Base-by-base conservation (phyloP, 2,797 vertebrate species). In the Coregonus suidteri region DNA sequence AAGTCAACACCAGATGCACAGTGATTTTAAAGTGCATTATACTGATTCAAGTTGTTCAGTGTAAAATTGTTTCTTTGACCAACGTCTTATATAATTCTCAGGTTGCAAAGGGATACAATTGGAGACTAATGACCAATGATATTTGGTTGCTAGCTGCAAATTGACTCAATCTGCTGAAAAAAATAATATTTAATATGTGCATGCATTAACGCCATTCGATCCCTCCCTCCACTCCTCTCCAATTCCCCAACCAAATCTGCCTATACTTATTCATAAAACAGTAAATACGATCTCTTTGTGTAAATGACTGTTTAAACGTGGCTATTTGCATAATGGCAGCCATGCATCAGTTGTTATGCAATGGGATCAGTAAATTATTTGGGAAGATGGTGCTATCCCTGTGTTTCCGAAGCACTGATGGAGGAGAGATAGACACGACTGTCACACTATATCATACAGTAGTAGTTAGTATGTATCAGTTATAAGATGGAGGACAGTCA, bases 271-370 rank as follows among this genome's bases (percentile, higher is more conserved):
- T 81, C 86, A 75, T 16, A 67, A 88, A 86, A 91, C 83, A 82
- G 86, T 90, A 89, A 91, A 91, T 88, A 90, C 86, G 90, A 88
- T 75, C 83, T 86, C 81, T 81, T 75, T 82, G 84, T 91, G 85
- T 83, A 84, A 90, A 86, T 77, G 77, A 73, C 82, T 81, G 25
- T 25, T 25, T 25, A 80, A 89, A 87, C 78, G 82, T 81, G 84
- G 9, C 71, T 52, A 84, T 90, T 90, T 86, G 88, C 89, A 91
- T 88, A 89, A 88, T 77, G 79, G 81, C 65, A 0, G 54, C 74
- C 79, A 78, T 77, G 87, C 25, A 25, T 25, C 25, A 25, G 25
- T 81, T 83, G 83, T 84, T 76, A 4, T 75, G 76, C 80, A 73
- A 81, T 77, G 83, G 76, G 75, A 81, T 30, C 74, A 74, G 75